Evolutionary conservation across 2,888 invertebrate genomes (phyloP), one percentile per base, ranked within the genome.

Genomic region (Caprella mutica): DNA sequence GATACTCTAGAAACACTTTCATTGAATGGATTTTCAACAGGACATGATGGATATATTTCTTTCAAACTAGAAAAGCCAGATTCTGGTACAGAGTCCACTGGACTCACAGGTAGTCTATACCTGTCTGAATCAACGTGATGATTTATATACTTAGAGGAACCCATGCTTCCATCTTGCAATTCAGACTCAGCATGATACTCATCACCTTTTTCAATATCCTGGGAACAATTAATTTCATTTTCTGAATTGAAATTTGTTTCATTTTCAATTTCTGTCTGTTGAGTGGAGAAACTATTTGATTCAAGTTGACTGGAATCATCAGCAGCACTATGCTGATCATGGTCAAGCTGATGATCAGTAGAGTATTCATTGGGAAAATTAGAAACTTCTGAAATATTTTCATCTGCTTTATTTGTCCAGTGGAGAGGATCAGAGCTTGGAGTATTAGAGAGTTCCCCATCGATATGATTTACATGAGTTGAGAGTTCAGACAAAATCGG

Each of bases 21-120:
- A n/a, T n/a, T n/a, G n/a, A n/a, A n/a, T 12, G 24, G 17, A 23
- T 55, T 48, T 12, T 17, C 23, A 19, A 39, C 48, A 27, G 52
- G 38, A 24, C 57, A 44, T 27, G 56, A 56, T 42, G 26, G 29
- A 40, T 42, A 51, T 26, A 38, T 55, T 52, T 63, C 63, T 40
- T 55, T 59, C 12, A 63, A 43, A 39, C 63, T 63, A 5, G 63
- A 59, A 46, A 63, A 63, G 12, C 63, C 63, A 14, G 63, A 63
- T 30, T 63, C 63, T 26, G 63, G 55, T 19, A 52, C 59, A n/a
- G 63, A 63, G 21, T 63, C 63, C 17, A 59, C 59, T 19, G 63
- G 63, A 42, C 63, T 63, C 14, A 54, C 54, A 21, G 48, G 50
- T n/a, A n/a, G n/a, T n/a, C n/a, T n/a, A n/a, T n/a, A n/a, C n/a